Base-by-base conservation (phyloP, 2,888 invertebrate species). In the Malthinus flaveolus region DNA sequence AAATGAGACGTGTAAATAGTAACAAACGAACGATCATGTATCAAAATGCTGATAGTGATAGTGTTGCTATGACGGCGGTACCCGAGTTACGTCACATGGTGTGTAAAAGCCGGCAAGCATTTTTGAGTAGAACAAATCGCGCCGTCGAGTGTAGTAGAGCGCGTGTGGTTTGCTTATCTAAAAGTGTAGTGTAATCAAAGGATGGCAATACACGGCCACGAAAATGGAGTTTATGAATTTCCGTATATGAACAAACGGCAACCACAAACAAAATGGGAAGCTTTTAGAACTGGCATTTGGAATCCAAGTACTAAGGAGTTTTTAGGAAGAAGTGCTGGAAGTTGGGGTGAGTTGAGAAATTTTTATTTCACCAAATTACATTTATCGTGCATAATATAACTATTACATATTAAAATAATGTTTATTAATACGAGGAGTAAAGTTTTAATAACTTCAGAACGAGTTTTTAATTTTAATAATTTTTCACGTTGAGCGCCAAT, bases 241-340 rank as follows among this genome's bases (percentile, higher is more conserved):
- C 56, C 61, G 1, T 61, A 61, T 31, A 56, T 56, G 56, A 34
- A 23, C 7, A 60, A 56, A 37, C 56, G 49, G 1, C 23, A 7
- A n/a, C 11, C 47, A 4, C 45, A 10, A 32, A 49, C 56, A 1
- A 61, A 53, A 53, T 61, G 61, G 52, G 61, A 61, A 42, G 15
- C 55, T 7, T 35, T 56, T 32, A 56, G 50, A 44, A 8, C 15
- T 13, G 23, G 33, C 8, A 33, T 75, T 36, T 75, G 74, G 59
- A 69, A 75, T 64, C 71, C 72, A 39, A 62, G 62, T 4, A 69
- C 72, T 7, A 68, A 71, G 31, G 66, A 72, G 51, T 57, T 71
- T 46, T 65, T 73, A 9, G 74, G 75, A n/a, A 62, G 75, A 51
- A 75, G 73, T 10, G 71, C 67, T 6, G 72, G 72, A 65, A 75